Percentiles rank a stretch among this genome's conserved stretches.
Conservation (phyloP, 2,113 vertebrate species). For the Tauraco erythrolophus region DNA sequence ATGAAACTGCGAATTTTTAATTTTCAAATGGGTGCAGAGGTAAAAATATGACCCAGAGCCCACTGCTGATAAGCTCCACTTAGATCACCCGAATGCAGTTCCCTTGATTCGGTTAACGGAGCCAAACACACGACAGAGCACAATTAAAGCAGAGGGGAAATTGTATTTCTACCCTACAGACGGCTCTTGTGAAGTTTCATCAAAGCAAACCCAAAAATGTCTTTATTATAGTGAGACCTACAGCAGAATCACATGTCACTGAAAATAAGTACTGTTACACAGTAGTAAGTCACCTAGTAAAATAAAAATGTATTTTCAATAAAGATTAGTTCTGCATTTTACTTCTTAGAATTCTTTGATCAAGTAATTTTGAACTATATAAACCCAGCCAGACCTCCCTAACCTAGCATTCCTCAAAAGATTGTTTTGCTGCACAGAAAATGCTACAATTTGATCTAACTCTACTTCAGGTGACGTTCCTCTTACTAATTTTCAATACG, state of each 20-base stretch:
- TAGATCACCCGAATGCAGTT: background rate
- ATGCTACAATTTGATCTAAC: background rate
- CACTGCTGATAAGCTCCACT: background rate
- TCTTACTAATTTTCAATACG: background rate
- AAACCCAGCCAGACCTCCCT: slow-evolving; percentile 52
- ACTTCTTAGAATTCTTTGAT: slow-evolving; percentile 61
- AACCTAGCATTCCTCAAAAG: slow-evolving; percentile 1
- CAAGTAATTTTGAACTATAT: slow-evolving; percentile 58
- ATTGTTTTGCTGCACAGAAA: background rate
- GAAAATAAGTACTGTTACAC: slow-evolving; percentile 6
- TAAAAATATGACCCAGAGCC: background rate
- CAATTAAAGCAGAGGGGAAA: slow-evolving; percentile 41
- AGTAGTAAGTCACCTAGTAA: slow-evolving; percentile 63
- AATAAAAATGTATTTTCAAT: slow-evolving; percentile 58
- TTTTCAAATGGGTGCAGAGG: background rate
- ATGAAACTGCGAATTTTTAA: background rate
- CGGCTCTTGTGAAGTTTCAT: slow-evolving; percentile 40
- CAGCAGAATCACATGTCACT: slow-evolving; percentile 24
- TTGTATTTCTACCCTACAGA: slow-evolving; percentile 47
- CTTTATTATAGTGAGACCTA: slow-evolving; percentile 31
- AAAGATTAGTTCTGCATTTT: slow-evolving; percentile 59
- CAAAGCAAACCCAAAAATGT: slow-evolving; percentile 50
- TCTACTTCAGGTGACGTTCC: background rate
- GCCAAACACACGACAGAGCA: slow-evolving; percentile 31
- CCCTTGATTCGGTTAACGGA: slow-evolving; percentile 32